Evolutionary conservation across 2,888 invertebrate genomes (phyloP).

Genomic region (Pherbina coryleti): DNA sequence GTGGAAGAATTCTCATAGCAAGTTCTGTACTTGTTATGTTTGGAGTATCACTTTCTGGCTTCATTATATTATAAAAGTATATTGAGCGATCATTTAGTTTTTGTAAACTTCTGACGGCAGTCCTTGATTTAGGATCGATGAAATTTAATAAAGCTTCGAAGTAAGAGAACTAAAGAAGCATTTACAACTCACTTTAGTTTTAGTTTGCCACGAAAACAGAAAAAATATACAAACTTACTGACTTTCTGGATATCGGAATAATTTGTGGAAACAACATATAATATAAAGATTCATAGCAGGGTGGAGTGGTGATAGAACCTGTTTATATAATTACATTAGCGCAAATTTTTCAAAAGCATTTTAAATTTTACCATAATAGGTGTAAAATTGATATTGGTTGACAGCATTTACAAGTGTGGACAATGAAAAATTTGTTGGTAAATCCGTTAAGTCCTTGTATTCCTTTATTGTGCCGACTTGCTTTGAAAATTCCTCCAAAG

Average conservation of each 20-base stretch:
- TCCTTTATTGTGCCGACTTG: background rate
- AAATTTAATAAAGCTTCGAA: background rate
- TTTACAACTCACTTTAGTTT: too few relatives aligned
- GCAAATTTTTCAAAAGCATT: background rate
- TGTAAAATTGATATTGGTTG: conserved; percentile 4
- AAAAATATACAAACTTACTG: background rate
- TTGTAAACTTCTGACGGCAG: background rate
- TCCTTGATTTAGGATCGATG: background rate
- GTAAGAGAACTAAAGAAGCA: background rate
- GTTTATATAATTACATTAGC: background rate
- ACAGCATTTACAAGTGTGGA: background rate
- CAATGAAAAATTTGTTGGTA: background rate
- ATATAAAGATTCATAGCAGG: background rate
- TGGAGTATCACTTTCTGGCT: background rate
- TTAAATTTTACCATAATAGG: background rate
- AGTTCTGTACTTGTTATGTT: background rate
- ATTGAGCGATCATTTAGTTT: background rate
- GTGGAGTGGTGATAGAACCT: background rate
- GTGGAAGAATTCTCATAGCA: background rate
- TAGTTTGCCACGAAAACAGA: background rate
- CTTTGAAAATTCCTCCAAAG: background rate
- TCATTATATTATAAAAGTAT: background rate
- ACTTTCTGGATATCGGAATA: background rate
- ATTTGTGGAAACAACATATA: background rate
- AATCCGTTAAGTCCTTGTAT: background rate